Evolutionary conservation across 2,888 invertebrate genomes (phyloP).

Genomic region (Scaptomyza caliginosa): DNA sequence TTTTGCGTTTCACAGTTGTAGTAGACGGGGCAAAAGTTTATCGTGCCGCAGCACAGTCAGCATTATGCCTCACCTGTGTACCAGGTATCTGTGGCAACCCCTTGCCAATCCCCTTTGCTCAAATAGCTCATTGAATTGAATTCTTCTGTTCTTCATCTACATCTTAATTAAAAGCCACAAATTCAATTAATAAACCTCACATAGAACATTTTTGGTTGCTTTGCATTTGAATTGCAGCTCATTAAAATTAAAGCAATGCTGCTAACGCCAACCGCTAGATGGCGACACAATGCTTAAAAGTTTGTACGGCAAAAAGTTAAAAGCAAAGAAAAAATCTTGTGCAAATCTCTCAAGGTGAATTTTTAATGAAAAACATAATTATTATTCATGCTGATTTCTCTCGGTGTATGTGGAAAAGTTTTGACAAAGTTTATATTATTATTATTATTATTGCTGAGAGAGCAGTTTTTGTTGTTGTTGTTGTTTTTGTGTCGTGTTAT

Average conservation of each 20-base stretch:
- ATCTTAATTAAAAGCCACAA: slow-evolving; percentile 69
- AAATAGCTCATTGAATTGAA: slow-evolving; percentile 43
- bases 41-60: slow-evolving; percentile 45
- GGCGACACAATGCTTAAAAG: slow-evolving; percentile 57
- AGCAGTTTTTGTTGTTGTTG: slow-evolving; percentile 15
- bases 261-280: slow-evolving; percentile 27
- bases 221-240: slow-evolving; percentile 66
- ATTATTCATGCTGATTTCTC: slow-evolving; percentile 73
- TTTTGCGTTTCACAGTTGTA: slow-evolving; percentile 58
- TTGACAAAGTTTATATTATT: slow-evolving; percentile 68
- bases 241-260: slow-evolving; percentile 61
- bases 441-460: slow-evolving; percentile 56
- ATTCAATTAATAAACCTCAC: slow-evolving; percentile 54
- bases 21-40: slow-evolving; percentile 81
- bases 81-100: not conserved
- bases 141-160: slow-evolving; percentile 21
- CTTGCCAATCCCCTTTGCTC: not conserved
- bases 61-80: slow-evolving; percentile 36
- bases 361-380: slow-evolving; percentile 79
- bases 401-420: slow-evolving; percentile 47
- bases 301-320: slow-evolving; percentile 48
- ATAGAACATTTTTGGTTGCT: slow-evolving; percentile 33
- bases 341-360: slow-evolving; percentile 68
- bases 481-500: slow-evolving; percentile 51
- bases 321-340: slow-evolving; percentile 63